Base-by-base conservation (phyloP, 1,140 invertebrate genomes). In the Ceratosolen fusciceps region DNA sequence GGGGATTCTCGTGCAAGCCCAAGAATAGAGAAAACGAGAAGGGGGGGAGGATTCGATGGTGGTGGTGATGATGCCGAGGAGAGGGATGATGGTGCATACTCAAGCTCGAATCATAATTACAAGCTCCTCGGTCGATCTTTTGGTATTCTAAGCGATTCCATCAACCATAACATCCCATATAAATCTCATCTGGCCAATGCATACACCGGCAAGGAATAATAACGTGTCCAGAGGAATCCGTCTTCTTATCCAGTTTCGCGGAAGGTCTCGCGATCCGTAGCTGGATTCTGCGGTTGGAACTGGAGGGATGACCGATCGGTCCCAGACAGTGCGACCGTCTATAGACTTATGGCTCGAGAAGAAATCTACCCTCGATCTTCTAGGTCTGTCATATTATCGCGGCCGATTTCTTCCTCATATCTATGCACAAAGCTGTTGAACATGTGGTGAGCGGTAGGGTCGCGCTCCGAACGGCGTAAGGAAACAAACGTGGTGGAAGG, bases 261-360 rank as follows among this genome's bases (percentile, higher is more conserved):
- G 2, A 2, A 9, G n/a, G 1, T 37, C 37, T 65, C 10, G 49
- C 19, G 49, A 19, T n/a, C n/a, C n/a, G n/a, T n/a, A n/a, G n/a
- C n/a, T n/a, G n/a, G n/a, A n/a, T n/a, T n/a, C n/a, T n/a, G n/a
- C n/a, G n/a, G n/a, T n/a, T 43, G 39, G 12, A 43, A 43, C 12
- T 5, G 49, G 12, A 52, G 56, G 9, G 56, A 24, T 60, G n/a
- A 24, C n/a, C n/a, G 8, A 79, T 80, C 80, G 74, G 67, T 80
- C 77, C 67, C 71, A 43, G 70, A 71, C 49, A 79, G 82, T 56
- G 77, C 79, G 82, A 78, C 29, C 78, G 70, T 79, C 81, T 74
- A 79, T 81, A 74, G 83, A 84, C 82, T 84, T 82, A 84, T 85
- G 81, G 81, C 80, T 78, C 71, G 74, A 82, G 82, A 85, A 80